Conservation (phyloP, 2,888 invertebrate species). For the Cheiracanthium punctorium region DNA sequence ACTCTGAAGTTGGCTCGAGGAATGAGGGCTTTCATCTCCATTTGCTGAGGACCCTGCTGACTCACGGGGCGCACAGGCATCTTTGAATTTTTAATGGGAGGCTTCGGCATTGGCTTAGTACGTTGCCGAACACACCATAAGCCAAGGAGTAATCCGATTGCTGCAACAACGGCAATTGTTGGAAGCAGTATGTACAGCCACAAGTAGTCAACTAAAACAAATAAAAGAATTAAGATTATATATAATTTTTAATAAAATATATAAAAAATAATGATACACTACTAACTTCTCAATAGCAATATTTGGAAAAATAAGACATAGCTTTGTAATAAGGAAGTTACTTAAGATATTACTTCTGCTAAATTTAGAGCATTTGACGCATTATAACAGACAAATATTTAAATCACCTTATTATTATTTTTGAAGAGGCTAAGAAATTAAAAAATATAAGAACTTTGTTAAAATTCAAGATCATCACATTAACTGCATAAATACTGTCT, state of each 20-base stretch:
- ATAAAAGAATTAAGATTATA: slow-evolving; percentile 36
- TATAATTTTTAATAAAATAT: background rate
- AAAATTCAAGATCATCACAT: too few species aligned
- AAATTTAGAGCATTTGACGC: too few species aligned
- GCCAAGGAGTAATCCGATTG: slow-evolving; percentile 71
- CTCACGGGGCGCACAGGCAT: slow-evolving; percentile 34
- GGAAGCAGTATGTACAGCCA: slow-evolving; percentile 87
- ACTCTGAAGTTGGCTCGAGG: slow-evolving; percentile 80
- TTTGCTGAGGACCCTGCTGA: slow-evolving; percentile 77
- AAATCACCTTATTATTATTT: too few species aligned
- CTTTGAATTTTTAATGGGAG: slow-evolving; percentile 65
- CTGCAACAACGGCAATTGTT: slow-evolving; percentile 75
- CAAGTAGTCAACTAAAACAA: slow-evolving; percentile 82
- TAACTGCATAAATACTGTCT: too few species aligned
- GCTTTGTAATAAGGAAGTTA: too few species aligned
- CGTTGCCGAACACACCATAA: slow-evolving; percentile 73
- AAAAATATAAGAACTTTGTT: too few species aligned
- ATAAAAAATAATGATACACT: too few species aligned
- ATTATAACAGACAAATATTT: too few species aligned
- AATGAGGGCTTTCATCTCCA: slow-evolving; percentile 89
- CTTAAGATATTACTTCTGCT: too few species aligned
- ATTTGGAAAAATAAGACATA: too few species aligned
- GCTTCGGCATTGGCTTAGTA: slow-evolving; percentile 74
- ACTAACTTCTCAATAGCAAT: too few species aligned
- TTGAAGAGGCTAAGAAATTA: too few species aligned